A percentile compares a stretch with the other conserved stretches of the same genome.
Conservation (phyloP, 2,113 vertebrate genomes). For the Ctenomys sociabilis region DNA sequence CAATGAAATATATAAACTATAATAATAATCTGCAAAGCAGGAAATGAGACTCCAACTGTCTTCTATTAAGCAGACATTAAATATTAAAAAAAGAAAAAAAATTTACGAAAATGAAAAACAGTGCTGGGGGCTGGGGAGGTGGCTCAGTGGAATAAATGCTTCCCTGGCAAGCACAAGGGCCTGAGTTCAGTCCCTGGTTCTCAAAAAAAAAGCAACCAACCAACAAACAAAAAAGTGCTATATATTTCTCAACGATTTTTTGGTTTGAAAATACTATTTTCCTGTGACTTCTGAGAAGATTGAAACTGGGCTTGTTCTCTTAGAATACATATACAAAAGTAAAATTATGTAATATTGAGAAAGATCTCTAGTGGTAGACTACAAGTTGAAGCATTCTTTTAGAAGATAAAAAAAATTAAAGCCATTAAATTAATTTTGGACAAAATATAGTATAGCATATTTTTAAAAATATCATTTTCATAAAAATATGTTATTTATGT, state of each 20-base stretch:
- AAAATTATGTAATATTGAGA: background rate
- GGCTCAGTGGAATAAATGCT: too few relatives aligned
- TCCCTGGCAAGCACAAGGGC: too few relatives aligned
- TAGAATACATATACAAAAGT: background rate
- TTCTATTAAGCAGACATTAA: background rate
- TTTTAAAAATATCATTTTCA: background rate
- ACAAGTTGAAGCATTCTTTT: background rate
- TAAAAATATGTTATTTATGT: background rate
- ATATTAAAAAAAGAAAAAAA: background rate
- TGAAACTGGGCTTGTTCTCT: too few relatives aligned
- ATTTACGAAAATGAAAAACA: background rate
- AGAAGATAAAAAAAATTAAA: background rate
- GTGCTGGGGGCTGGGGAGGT: too few relatives aligned
- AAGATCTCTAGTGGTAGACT: background rate
- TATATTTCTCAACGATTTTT: background rate
- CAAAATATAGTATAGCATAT: background rate
- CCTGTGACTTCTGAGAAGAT: too few relatives aligned
- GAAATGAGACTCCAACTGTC: background rate
- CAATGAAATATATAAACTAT: background rate
- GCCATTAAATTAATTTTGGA: background rate
- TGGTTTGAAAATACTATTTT: conserved; percentile 23
- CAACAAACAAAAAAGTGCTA: background rate
- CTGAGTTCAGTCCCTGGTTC: too few relatives aligned
- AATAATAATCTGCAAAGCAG: background rate
- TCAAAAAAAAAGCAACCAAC: too few relatives aligned